Evolutionary conservation across 2,113 vertebrate species (phyloP), one percentile per base, ranked within the genome.

Genomic region (Porphyrio hochstetteri): DNA sequence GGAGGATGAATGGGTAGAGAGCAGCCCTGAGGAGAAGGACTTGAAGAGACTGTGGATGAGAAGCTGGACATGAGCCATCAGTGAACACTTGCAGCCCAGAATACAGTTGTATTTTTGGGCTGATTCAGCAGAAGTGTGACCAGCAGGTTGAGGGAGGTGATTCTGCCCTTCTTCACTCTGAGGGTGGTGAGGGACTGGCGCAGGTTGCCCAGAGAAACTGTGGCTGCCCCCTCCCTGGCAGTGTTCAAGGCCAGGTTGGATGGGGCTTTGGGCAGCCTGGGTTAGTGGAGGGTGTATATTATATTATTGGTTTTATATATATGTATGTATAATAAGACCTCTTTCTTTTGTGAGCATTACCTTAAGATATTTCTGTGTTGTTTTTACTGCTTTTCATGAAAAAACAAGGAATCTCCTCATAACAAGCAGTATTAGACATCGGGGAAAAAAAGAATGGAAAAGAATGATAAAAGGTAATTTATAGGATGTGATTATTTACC

Each of bases 11-110:
- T 11, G 23, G 18, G 1, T 38, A 57, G 52, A 38, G 21, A 56
- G n/a, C 23, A 40, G 5, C 24, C 23, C 52, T 29, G 29, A 3
- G 5, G 35, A 50, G 52, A 67, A 57, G 15, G 42, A 50, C 28
- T n/a, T 18, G 1, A 5, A 35, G 16, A 3, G 35, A 16, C 7
- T 25, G 10, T 52, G 18, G 14, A 35, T 5, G 31, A 59, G 48
- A 50, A 59, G 6, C 6, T 19, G 9, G 19, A 76, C 7, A 9
- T n/a, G 6, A 86, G 14, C 12, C 0, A 1, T 3, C 18, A 59
- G 10, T 1, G 7, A 40, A 19, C 0, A 0, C 19, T 86, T 0
- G 0, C 71, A 59, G 42, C 24, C 14, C 24, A 10, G 42, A 40
- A 42, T 1, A 7, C 13, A 25, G 2, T 29, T 0, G 1, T 5